A percentile compares a stretch with the other conserved stretches of the same genome.
Conservation (phyloP, 2,797 vertebrate genomes). For the Petrocephalus schoutedeni region DNA sequence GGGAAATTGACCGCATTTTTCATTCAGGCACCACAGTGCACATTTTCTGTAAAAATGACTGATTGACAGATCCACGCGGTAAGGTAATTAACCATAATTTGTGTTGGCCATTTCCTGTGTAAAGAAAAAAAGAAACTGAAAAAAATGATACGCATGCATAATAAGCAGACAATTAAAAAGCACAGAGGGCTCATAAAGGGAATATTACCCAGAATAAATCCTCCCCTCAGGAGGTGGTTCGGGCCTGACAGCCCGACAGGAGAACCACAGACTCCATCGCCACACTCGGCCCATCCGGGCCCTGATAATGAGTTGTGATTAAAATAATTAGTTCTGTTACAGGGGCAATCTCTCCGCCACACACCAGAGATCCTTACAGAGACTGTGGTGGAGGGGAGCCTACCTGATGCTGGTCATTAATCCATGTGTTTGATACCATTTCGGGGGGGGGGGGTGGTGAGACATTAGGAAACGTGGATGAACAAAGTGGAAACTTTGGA, state of each 20-base stretch:
- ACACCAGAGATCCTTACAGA: background rate
- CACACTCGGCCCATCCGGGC: slow-evolving; percentile 2
- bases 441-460: background rate
- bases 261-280: background rate
- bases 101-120: background rate
- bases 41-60: background rate
- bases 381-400: background rate
- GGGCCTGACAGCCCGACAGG: background rate
- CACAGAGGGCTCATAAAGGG: background rate
- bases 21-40: background rate
- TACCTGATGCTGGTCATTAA: background rate
- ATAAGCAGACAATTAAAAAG: background rate
- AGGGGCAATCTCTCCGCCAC: background rate
- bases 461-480: background rate
- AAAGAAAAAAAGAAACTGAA: background rate
- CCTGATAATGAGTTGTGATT: slow-evolving; percentile 6
- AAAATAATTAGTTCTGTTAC: slow-evolving; percentile 17
- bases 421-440: background rate
- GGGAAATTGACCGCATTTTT: background rate
- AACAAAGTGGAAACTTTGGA: background rate
- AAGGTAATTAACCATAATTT: background rate
- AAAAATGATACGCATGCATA: background rate
- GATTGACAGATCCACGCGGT: background rate
- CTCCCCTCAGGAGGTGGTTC: background rate
- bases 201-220: background rate